Percentiles rank a stretch among this genome's conserved stretches.
Evolutionary conservation across 2,888 invertebrate species (phyloP).

Genomic region (Syritta pipiens): DNA sequence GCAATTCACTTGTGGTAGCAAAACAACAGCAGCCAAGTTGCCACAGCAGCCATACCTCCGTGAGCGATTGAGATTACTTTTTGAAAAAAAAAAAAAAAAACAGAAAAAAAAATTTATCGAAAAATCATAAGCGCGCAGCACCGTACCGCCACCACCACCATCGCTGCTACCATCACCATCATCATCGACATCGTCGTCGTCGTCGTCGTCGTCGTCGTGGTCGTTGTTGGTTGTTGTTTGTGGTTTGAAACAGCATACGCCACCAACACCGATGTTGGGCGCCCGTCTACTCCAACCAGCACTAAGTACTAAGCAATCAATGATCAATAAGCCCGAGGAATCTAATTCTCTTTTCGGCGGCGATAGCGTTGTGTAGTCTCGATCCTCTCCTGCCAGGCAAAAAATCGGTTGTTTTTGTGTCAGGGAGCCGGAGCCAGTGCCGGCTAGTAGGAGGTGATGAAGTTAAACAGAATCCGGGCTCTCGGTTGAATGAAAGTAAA

Average conservation of each 20-base stretch:
- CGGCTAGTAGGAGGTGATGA: constrained; percentile 66
- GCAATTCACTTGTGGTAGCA: constrained; percentile 43
- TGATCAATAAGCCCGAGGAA: constrained; percentile 68
- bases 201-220: constrained; percentile 1
- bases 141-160: background rate
- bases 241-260: constrained; percentile 28
- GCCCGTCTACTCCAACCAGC: too few species aligned
- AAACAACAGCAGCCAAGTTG: constrained; percentile 9
- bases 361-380: constrained; percentile 35
- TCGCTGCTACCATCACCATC: constrained; percentile 4
- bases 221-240: too few species aligned
- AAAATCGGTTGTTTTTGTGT: background rate
- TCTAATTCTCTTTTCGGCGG: constrained; percentile 58
- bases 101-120: constrained; percentile 56
- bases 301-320: constrained; percentile 58
- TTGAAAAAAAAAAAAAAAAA: too few species aligned
- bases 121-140: constrained; percentile 50
- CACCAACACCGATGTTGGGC: constrained; percentile 29
- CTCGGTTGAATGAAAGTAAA: constrained; percentile 64
- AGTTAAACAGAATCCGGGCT: constrained; percentile 50
- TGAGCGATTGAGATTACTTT: constrained; percentile 35
- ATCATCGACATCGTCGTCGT: constrained; percentile 22
- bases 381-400: constrained; percentile 37
- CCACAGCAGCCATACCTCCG: constrained; percentile 18
- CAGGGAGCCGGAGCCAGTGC: too few species aligned